phyloP scores from a whole-genome alignment of 2,888 invertebrate species.

The Crocallis elinguaria region DNA sequence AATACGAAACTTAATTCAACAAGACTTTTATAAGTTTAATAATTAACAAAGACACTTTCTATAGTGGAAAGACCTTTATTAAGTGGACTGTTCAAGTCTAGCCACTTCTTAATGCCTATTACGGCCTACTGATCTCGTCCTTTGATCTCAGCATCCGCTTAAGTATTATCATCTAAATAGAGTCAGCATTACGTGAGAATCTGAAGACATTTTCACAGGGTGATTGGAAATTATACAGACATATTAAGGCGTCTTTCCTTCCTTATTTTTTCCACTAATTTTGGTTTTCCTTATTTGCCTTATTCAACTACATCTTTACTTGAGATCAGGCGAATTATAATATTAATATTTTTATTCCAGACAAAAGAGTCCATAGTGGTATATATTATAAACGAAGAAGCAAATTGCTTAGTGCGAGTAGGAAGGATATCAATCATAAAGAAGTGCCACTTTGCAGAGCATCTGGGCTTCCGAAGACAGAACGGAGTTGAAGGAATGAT shows the following conservation, averaged over 20 bases:
- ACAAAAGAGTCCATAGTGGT: too few species aligned
- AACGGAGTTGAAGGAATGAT: too few species aligned
- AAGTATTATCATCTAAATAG: conserved; percentile 27
- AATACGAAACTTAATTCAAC: not conserved
- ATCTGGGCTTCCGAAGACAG: too few species aligned
- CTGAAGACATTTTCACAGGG: not conserved
- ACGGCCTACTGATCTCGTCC: conserved; percentile 1
- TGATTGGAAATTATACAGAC: conserved; percentile 11
- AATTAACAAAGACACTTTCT: not conserved
- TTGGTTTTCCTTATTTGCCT: too few species aligned
- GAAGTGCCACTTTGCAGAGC: too few species aligned
- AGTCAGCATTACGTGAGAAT: conserved; percentile 20
- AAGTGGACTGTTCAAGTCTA: conserved; percentile 4
- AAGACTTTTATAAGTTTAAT: not conserved
- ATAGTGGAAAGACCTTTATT: conserved; percentile 2
- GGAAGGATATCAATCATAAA: too few species aligned
- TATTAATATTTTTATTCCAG: too few species aligned
- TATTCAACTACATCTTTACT: too few species aligned
- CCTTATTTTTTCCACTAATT: too few species aligned
- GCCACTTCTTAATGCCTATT: conserved; percentile 12
- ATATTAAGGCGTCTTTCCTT: not conserved
- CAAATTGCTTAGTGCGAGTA: too few species aligned
- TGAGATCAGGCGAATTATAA: too few species aligned
- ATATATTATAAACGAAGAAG: too few species aligned
- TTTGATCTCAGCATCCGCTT: conserved; percentile 18